Evolutionary conservation across 2,113 vertebrate genomes (phyloP), one percentile per base, ranked within the genome.

Genomic region (Dendropsophus ebraccatus): DNA sequence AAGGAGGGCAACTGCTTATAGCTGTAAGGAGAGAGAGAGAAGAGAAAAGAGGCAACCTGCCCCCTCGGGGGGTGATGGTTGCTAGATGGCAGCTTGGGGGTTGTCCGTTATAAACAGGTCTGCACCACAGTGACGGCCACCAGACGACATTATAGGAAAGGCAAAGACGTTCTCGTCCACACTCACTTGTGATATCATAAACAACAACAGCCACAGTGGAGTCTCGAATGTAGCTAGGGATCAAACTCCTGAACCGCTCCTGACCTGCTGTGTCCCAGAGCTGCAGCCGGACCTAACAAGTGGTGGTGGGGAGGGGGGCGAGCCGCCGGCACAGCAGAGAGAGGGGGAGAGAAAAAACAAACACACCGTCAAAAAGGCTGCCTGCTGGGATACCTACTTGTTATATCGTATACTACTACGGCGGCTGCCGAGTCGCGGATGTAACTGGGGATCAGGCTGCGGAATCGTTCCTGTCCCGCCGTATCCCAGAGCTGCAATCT

Each of bases 401-500:
- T 99, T 91, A 99, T 99, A 96, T 99, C 98, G 92, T 99, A 99
- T 91, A 99, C 98, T 93, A 99, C 98, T 92, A 99, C 98, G 35
- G 98, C 97, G 87, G 97, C 98, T 65, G 97, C 97, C 86, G 97
- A 99, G 93, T 99, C 98, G 91, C 98, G 96, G 95, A 99, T 99
- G 95, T 99, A 99, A 94, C 98, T 99, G 91, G 98, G 98, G 95
- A 99, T 99, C 92, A 99, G 96, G 95, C 97, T 98, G 93, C 98
- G 97, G 94, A 99, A 99, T 89, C 98, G 96, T 93, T 99, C 98
- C 92, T 99, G 98, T 89, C 98, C 97, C 85, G 98, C 98, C 74
- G 98, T 99, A 94, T 99, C 98, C 98, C 97, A 99, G 91, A 99
- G 93, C 95, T 99, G 98, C 96, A 99, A 95, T 96, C 97, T 96